Evolutionary conservation across 1,140 invertebrate genomes (phyloP).

Genomic region (Drosophila quadrilineata): DNA sequence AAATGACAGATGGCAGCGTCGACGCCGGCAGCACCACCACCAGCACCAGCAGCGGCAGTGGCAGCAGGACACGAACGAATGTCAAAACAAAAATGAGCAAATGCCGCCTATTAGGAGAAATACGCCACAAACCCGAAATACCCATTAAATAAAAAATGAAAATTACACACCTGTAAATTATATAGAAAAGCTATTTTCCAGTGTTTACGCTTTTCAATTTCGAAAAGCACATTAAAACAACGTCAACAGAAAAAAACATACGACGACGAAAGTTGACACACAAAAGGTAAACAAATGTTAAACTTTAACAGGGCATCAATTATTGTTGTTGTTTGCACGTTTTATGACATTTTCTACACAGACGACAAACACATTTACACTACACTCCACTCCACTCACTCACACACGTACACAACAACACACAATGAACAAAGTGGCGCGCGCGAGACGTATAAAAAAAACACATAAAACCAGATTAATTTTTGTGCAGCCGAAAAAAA

Average conservation of each 20-base stretch:
- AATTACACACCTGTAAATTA: conserved; percentile 31
- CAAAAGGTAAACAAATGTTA: conserved; percentile 73
- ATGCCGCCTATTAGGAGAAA: conserved; percentile 13
- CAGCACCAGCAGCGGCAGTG: conserved; percentile 22
- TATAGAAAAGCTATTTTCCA: conserved; percentile 22
- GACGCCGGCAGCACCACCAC: conserved; percentile 24
- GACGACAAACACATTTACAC: conserved; percentile 40
- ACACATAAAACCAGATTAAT: conserved; percentile 77
- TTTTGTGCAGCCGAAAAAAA: conserved; percentile 58
- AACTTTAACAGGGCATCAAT: conserved; percentile 47
- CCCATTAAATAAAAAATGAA: background rate
- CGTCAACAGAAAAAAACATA: too few relatives aligned
- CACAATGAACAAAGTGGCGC: conserved; percentile 53
- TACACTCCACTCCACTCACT: too few relatives aligned
- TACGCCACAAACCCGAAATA: too few relatives aligned
- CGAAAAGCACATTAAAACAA: conserved; percentile 39
- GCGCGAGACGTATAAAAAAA: conserved; percentile 52
- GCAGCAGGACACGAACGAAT: conserved; percentile 48
- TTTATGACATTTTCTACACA: conserved; percentile 68
- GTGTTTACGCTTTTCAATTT: conserved; percentile 22
- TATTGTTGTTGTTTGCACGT: conserved; percentile 61
- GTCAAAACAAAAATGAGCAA: conserved; percentile 64
- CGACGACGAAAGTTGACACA: conserved; percentile 59
- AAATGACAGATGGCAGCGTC: conserved; percentile 56
- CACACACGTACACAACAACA: conserved; percentile 15